Conservation (phyloP, 2,113 vertebrate species). For the Oncorhynchus tshawytscha region DNA sequence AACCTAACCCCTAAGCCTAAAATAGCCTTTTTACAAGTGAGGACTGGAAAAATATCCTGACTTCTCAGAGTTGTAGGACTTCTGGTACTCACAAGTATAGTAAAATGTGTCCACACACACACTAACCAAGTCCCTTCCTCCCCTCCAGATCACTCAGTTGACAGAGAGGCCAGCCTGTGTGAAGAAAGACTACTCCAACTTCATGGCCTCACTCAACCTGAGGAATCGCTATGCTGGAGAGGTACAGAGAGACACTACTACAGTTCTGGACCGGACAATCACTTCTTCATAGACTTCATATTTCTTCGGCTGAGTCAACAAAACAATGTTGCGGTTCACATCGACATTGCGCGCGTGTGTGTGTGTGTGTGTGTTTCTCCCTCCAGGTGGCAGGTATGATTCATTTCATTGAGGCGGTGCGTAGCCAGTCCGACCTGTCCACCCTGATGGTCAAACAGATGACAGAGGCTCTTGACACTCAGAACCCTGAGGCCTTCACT, state of each 20-base stretch:
- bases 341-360: background rate
- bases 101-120: too few relatives aligned
- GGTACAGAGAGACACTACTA: slow-evolving; percentile 60
- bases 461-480: slow-evolving; percentile 79
- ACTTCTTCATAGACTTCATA: too few relatives aligned
- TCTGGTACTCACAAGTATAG: too few relatives aligned
- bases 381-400: slow-evolving; percentile 95
- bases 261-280: background rate
- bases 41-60: too few relatives aligned
- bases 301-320: too few relatives aligned
- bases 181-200: slow-evolving; percentile 98
- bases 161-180: slow-evolving; percentile 93
- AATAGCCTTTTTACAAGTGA: too few relatives aligned
- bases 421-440: slow-evolving; percentile 85
- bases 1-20: too few relatives aligned
- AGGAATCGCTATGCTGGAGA: slow-evolving; percentile 96
- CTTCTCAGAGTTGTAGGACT: too few relatives aligned
- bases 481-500: slow-evolving; percentile 82
- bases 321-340: too few relatives aligned
- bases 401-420: slow-evolving; percentile 84
- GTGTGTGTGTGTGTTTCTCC: background rate
- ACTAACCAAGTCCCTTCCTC: too few relatives aligned
- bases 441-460: slow-evolving; percentile 90
- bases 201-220: slow-evolving; percentile 98
- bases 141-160: slow-evolving; percentile 87